Percentiles rank a stretch among this genome's conserved stretches.
Evolutionary conservation across 2,113 vertebrate species (phyloP).

Genomic region (Fulica atra): DNA sequence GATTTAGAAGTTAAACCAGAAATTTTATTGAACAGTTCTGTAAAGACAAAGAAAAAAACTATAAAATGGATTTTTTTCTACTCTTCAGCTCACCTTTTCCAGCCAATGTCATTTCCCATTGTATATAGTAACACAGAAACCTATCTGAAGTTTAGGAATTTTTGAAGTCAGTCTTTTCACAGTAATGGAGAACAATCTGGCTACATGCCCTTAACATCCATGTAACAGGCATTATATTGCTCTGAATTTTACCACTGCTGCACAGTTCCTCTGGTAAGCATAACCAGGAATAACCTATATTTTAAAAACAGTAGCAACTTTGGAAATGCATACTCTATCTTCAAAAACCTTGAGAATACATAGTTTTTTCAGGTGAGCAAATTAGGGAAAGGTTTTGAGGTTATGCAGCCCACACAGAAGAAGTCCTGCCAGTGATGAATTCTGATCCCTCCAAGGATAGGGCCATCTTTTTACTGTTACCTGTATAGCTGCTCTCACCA

Average conservation of each 20-base stretch:
- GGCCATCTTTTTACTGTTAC: neutral
- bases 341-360: neutral
- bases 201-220: neutral
- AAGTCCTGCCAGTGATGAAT: neutral
- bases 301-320: neutral
- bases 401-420: neutral
- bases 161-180: neutral
- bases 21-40: neutral
- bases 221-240: neutral
- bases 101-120: neutral
- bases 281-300: neutral
- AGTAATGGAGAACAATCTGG: neutral
- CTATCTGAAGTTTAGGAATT: neutral
- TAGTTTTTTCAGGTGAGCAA: neutral
- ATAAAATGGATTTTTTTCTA: neutral
- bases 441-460: neutral
- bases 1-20: neutral
- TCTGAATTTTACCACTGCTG: neutral
- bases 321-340: neutral
- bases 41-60: neutral
- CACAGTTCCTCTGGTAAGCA: neutral
- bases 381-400: neutral
- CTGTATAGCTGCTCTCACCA: neutral
- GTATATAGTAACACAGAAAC: neutral
- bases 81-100: neutral